These are phyloP conservation scores for Dryococelus australis DNA, from an alignment of 2,888 invertebrate genomes.

Conservation along the genomic window DNA sequence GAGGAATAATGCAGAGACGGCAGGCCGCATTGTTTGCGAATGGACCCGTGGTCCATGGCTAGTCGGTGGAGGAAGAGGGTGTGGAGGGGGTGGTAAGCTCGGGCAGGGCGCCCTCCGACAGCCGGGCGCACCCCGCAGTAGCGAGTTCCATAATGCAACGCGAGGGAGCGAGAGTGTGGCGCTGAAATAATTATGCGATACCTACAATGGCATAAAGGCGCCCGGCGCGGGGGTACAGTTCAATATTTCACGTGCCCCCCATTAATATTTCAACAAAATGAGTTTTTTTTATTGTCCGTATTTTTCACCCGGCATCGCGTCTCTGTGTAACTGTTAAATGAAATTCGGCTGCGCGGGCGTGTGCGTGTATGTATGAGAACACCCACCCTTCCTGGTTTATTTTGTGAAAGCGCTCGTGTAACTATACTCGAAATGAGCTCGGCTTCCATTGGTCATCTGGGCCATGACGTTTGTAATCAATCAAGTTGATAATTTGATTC, in stretches of 20 bases:
- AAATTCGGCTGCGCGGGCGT: slow-evolving; percentile 39
- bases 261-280: slow-evolving; percentile 47
- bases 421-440: slow-evolving; percentile 39
- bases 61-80: background rate
- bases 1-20: slow-evolving; percentile 16
- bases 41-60: background rate
- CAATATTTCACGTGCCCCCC: slow-evolving; percentile 47
- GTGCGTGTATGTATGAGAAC: slow-evolving; percentile 12
- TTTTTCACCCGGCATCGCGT: slow-evolving; percentile 36
- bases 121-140: background rate
- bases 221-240: slow-evolving; percentile 40
- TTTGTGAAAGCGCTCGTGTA: slow-evolving; percentile 17
- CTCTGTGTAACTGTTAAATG: slow-evolving; percentile 41
- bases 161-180: slow-evolving; percentile 46
- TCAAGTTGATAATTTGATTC: slow-evolving; percentile 47
- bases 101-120: background rate
- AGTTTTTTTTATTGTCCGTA: slow-evolving; percentile 46
- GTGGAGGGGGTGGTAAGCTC: too few relatives aligned
- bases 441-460: slow-evolving; percentile 49
- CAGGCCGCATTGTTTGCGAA: background rate
- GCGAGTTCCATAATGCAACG: slow-evolving; percentile 40
- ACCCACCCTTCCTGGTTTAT: slow-evolving; percentile 9
- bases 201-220: slow-evolving; percentile 34
- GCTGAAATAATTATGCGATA: slow-evolving; percentile 47
- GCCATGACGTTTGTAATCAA: slow-evolving; percentile 47